A percentile compares a stretch with the other conserved stretches of the same genome.
These are phyloP conservation scores for Caenorhabditis sp. DNA, from an alignment of 2,888 invertebrate genomes.

Conservation along the genomic window DNA sequence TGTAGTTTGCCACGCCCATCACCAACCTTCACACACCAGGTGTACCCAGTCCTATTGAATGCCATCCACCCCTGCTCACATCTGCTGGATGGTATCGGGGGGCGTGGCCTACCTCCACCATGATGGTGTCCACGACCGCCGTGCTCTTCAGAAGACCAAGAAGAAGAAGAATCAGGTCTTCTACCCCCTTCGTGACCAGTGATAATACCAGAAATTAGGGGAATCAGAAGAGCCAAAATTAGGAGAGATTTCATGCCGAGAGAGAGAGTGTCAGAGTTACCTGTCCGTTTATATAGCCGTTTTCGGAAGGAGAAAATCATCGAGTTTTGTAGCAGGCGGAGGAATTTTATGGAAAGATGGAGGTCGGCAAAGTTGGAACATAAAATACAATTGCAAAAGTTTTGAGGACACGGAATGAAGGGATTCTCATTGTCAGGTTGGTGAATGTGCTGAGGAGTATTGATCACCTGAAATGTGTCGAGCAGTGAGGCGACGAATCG, in stretches of 20 bases:
- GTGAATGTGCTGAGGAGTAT: too few relatives aligned
- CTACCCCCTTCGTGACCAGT: not conserved
- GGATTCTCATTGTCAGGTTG: too few relatives aligned
- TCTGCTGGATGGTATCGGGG: not conserved
- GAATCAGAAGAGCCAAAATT: not conserved
- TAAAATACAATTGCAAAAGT: too few relatives aligned
- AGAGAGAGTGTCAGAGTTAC: not conserved
- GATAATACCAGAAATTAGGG: not conserved
- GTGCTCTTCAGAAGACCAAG: not conserved
- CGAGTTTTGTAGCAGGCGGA: too few relatives aligned
- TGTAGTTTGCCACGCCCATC: not conserved
- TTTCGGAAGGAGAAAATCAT: too few relatives aligned
- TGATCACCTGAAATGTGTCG: too few relatives aligned
- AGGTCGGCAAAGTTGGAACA: too few relatives aligned
- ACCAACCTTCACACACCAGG: constrained; percentile 20
- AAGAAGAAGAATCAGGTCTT: not conserved
- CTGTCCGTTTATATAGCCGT: too few relatives aligned
- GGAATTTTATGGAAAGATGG: too few relatives aligned
- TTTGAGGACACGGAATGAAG: too few relatives aligned
- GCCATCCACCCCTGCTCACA: constrained; percentile 9
- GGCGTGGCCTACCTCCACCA: constrained; percentile 1
- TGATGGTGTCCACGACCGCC: not conserved
- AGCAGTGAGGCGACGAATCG: too few relatives aligned
- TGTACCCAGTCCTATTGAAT: constrained; percentile 1
- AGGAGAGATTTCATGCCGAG: constrained; percentile 1